These are phyloP conservation scores for Australoheros facetus DNA, from an alignment of 2,797 vertebrate genomes.

Conservation along the genomic window DNA sequence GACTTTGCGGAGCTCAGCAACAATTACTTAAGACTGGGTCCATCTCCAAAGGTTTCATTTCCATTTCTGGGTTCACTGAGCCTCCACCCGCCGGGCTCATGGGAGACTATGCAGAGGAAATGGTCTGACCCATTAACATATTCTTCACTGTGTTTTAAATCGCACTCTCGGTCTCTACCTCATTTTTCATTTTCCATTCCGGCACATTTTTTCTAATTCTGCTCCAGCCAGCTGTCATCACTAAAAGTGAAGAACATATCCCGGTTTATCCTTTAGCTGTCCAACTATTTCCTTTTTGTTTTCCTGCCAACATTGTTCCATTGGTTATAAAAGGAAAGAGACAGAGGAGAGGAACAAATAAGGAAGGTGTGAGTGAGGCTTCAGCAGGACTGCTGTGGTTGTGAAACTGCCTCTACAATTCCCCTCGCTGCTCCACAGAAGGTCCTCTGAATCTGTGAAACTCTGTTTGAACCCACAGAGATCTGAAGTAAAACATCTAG, in stretches of 20 bases:
- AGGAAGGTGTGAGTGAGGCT: slow-evolving; percentile 38
- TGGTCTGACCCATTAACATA: background rate
- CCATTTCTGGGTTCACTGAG: slow-evolving; percentile 32
- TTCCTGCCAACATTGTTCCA: slow-evolving; percentile 25
- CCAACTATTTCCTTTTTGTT: slow-evolving; percentile 9
- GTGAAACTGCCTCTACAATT: background rate
- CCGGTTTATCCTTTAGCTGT: background rate
- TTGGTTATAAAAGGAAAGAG: slow-evolving; percentile 30
- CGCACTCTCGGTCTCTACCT: background rate
- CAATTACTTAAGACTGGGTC: slow-evolving; percentile 8
- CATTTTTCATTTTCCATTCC: background rate
- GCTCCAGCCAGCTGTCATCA: background rate
- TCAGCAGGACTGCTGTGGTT: slow-evolving; percentile 11
- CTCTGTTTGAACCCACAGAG: background rate
- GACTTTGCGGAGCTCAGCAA: slow-evolving; percentile 1
- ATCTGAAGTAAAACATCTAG: background rate
- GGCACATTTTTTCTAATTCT: background rate
- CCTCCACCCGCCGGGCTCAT: slow-evolving; percentile 25
- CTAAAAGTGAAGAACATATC: background rate
- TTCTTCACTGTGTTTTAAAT: background rate
- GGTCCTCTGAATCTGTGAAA: background rate
- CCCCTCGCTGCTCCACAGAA: background rate
- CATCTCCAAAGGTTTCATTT: slow-evolving; percentile 39
- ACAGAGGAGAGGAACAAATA: slow-evolving; percentile 44
- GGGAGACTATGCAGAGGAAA: background rate